phyloP scores from a whole-genome alignment of 1,140 invertebrate genomes.

The Periplaneta americana region DNA sequence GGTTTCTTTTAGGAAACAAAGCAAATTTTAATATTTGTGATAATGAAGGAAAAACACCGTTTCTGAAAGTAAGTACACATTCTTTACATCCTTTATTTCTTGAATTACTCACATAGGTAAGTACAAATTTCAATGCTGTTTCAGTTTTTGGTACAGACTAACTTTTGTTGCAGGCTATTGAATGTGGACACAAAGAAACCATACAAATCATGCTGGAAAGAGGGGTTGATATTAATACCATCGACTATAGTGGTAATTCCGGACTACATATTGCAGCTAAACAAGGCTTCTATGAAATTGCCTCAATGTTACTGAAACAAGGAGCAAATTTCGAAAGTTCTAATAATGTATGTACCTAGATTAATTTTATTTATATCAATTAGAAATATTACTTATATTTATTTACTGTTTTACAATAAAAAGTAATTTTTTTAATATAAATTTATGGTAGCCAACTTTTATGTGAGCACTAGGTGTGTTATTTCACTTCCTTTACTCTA shows the following conservation, averaged over 20 bases:
- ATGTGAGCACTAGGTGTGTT: no score
- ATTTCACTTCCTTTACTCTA: no score
- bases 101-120: no score
- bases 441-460: no score
- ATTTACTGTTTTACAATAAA: no score
- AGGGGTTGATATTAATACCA: slow-evolving; percentile 14
- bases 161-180: slow-evolving; percentile 27
- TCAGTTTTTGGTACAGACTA: background rate
- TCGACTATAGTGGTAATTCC: slow-evolving; percentile 27
- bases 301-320: slow-evolving; percentile 29
- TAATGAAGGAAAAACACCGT: slow-evolving; percentile 31
- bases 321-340: slow-evolving; percentile 28
- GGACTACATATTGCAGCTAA: slow-evolving; percentile 30
- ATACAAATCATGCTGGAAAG: slow-evolving; percentile 15
- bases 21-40: slow-evolving; percentile 28
- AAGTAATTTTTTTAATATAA: no score
- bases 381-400: no score
- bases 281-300: slow-evolving; percentile 31
- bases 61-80: slow-evolving; percentile 28
- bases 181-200: slow-evolving; percentile 24
- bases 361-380: no score
- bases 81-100: background rate
- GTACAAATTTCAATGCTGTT: no score
- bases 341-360: slow-evolving; percentile 25
- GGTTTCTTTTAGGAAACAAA: slow-evolving; percentile 29